Conservation (phyloP, 2,113 vertebrate species). For the Cyprinus carpio region DNA sequence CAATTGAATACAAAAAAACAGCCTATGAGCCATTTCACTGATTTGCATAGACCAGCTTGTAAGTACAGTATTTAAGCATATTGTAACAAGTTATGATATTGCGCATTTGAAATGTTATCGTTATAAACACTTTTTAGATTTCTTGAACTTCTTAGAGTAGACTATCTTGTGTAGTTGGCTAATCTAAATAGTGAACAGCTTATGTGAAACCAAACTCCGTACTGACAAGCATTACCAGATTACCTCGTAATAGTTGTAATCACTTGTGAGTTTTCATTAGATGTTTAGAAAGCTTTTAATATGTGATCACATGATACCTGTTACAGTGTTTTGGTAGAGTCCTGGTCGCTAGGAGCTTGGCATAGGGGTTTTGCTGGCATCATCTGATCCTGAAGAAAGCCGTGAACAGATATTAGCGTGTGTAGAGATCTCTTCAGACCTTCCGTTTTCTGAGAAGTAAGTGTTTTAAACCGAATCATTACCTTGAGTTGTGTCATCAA, state of each 20-base stretch:
- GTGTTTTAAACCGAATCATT: background rate
- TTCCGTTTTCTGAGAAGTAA: background rate
- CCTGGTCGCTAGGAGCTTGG: constrained; percentile 49
- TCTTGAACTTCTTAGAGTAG: background rate
- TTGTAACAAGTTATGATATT: background rate
- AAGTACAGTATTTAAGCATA: background rate
- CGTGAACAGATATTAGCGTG: background rate
- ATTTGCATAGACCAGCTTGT: background rate
- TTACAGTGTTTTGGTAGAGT: background rate
- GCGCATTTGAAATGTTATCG: background rate
- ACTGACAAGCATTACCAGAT: background rate
- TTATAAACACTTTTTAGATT: background rate
- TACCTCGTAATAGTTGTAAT: background rate
- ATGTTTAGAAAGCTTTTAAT: background rate
- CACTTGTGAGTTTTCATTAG: background rate
- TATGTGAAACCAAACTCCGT: background rate
- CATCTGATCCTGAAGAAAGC: constrained; percentile 30
- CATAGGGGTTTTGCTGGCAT: constrained; percentile 38
- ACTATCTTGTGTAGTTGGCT: background rate
- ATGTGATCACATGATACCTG: constrained; percentile 39
- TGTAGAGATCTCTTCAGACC: background rate
- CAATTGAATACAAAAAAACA: too few species aligned
- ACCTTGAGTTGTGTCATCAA: constrained; percentile 54
- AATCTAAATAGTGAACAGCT: background rate
- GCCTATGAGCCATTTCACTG: background rate